phyloP scores from a whole-genome alignment of 2,797 vertebrate genomes.

The Eutrigla gurnardus region DNA sequence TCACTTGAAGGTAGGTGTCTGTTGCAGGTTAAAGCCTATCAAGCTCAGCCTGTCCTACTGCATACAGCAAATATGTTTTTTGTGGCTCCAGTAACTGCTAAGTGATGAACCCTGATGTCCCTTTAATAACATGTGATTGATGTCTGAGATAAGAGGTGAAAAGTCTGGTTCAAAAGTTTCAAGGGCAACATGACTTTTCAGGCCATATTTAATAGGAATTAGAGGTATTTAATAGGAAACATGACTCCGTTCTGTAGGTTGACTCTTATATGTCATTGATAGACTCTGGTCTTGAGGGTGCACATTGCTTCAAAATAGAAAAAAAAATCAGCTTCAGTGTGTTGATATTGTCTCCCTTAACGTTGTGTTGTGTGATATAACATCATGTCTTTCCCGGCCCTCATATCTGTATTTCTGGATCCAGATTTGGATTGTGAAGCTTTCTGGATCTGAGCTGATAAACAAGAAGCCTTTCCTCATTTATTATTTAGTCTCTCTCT shows the following conservation, averaged over 20 bases:
- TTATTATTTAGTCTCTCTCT: constrained; percentile 51
- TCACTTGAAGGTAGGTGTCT: too few relatives aligned
- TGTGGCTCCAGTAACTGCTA: too few relatives aligned
- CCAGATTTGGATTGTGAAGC: constrained; percentile 19
- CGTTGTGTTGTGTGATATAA: not conserved
- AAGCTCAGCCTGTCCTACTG: too few relatives aligned
- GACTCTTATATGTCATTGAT: constrained; percentile 19
- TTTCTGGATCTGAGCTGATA: constrained; percentile 17
- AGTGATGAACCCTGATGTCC: too few relatives aligned
- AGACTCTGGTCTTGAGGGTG: not conserved
- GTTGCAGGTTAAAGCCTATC: too few relatives aligned
- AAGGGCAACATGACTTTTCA: not conserved
- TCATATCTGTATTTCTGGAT: constrained; percentile 11
- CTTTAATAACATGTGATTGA: too few relatives aligned
- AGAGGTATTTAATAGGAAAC: constrained; percentile 22
- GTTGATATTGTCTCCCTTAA: not conserved
- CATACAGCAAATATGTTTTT: too few relatives aligned
- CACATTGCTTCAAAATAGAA: too few relatives aligned
- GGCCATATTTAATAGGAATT: too few relatives aligned
- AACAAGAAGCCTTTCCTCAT: constrained; percentile 44
- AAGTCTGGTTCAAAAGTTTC: not conserved
- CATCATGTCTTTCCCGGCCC: not conserved
- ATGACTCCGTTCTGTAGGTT: constrained; percentile 8
- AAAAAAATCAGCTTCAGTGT: not conserved
- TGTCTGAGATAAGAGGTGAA: too few relatives aligned